These are phyloP conservation scores for Anarhynchus alexandrinus DNA, from an alignment of 2,113 vertebrate species.

Conservation along the genomic window DNA sequence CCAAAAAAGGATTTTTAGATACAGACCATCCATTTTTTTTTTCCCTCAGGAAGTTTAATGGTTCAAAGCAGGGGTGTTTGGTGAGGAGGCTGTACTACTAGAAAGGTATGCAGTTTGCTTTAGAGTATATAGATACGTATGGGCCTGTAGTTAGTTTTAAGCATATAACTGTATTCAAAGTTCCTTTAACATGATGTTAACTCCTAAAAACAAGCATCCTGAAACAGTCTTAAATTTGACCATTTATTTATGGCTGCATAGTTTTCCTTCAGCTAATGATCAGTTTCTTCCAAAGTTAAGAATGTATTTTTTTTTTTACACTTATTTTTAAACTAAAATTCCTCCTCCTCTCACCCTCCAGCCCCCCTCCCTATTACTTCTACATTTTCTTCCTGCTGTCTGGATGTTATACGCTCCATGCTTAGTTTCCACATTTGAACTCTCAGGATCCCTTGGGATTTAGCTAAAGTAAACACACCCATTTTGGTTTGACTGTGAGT, in stretches of 20 bases:
- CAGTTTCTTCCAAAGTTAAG: neutral
- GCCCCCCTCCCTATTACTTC: neutral
- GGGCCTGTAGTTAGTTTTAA: neutral
- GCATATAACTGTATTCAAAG: neutral
- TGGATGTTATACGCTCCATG: neutral
- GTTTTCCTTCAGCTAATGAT: neutral
- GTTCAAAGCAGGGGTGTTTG: neutral
- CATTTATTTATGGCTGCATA: neutral
- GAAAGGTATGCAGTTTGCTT: neutral
- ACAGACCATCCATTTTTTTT: neutral
- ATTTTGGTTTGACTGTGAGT: neutral
- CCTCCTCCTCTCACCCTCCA: neutral
- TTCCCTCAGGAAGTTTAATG: neutral
- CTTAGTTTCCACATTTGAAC: constrained; percentile 32
- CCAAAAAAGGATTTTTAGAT: neutral
- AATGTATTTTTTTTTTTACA: neutral
- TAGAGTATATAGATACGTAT: neutral
- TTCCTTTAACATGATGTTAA: neutral
- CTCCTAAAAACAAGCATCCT: neutral
- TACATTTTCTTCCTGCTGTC: neutral
- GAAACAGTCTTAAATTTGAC: neutral
- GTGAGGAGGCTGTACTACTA: neutral
- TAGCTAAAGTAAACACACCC: constrained; percentile 46
- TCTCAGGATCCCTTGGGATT: constrained; percentile 41
- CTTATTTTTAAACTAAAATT: neutral